Percentiles rank a stretch among this genome's conserved stretches.
Evolutionary conservation across 2,888 invertebrate species (phyloP).

Genomic region (Ceramica pisi): DNA sequence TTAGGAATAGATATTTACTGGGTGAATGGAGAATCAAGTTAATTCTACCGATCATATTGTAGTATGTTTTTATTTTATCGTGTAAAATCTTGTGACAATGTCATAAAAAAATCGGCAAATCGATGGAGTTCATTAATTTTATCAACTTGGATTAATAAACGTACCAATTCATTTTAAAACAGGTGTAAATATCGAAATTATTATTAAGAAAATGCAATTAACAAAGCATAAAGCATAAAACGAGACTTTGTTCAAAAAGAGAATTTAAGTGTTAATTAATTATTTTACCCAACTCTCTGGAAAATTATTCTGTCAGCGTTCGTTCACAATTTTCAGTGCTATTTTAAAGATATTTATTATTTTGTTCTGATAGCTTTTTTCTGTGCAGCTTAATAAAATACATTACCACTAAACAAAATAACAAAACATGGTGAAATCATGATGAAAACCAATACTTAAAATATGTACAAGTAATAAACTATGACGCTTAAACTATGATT

Average conservation of each 20-base stretch:
- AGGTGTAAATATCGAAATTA: background rate
- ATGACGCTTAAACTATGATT: background rate
- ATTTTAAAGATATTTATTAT: background rate
- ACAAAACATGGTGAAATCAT: too few relatives aligned
- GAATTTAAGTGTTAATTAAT: slow-evolving; percentile 8
- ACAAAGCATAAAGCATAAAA: too few relatives aligned
- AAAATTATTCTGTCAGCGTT: background rate
- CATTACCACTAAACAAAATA: background rate
- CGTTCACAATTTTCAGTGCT: background rate
- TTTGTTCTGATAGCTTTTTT: background rate
- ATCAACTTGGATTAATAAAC: background rate
- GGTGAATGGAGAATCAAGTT: background rate
- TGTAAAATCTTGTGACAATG: background rate
- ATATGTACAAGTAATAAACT: background rate
- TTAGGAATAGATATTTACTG: background rate
- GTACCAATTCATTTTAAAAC: background rate
- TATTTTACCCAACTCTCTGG: background rate
- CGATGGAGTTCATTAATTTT: background rate
- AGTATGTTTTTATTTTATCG: background rate
- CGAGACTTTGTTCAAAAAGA: background rate
- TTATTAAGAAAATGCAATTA: background rate
- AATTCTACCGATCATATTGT: background rate
- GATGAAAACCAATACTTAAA: background rate
- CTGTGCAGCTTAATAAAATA: background rate
- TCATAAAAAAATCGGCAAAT: background rate